Evolutionary conservation across 2,888 invertebrate species (phyloP).

Genomic region (Mythimna loreyi): DNA sequence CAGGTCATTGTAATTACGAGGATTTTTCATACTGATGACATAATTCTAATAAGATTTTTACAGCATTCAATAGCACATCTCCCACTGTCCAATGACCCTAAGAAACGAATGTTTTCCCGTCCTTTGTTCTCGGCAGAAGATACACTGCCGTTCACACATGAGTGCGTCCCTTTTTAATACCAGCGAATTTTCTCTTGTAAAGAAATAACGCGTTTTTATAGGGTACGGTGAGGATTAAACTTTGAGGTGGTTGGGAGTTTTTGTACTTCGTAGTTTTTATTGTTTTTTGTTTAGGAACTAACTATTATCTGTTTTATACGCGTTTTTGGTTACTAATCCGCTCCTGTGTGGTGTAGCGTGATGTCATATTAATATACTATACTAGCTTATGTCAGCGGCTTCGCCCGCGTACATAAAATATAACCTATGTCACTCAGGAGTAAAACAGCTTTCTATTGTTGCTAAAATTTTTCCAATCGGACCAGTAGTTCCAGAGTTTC

Average conservation of each 20-base stretch:
- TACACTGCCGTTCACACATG: conserved; percentile 88
- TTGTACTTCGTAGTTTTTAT: conserved; percentile 15
- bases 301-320: accelerated
- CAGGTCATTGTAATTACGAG: too few relatives aligned
- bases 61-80: conserved; percentile 57
- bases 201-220: conserved; percentile 73
- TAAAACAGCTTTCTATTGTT: too few relatives aligned
- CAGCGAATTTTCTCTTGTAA: conserved; percentile 81
- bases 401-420: too few relatives aligned
- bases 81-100: conserved; percentile 49
- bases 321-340: too few relatives aligned
- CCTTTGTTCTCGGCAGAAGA: conserved; percentile 85
- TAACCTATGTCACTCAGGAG: too few relatives aligned
- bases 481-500: too few relatives aligned
- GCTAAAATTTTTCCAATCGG: too few relatives aligned
- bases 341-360: too few relatives aligned
- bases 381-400: too few relatives aligned
- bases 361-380: too few relatives aligned
- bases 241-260: conserved; percentile 48
- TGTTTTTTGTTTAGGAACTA: conserved; percentile 3
- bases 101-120: conserved; percentile 83
- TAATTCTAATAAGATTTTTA: background rate
- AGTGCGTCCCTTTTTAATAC: conserved; percentile 87
- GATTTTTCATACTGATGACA: too few relatives aligned
- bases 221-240: conserved; percentile 61